Evolutionary conservation across 1,140 invertebrate genomes (phyloP).

Genomic region (Nasonia giraulti): DNA sequence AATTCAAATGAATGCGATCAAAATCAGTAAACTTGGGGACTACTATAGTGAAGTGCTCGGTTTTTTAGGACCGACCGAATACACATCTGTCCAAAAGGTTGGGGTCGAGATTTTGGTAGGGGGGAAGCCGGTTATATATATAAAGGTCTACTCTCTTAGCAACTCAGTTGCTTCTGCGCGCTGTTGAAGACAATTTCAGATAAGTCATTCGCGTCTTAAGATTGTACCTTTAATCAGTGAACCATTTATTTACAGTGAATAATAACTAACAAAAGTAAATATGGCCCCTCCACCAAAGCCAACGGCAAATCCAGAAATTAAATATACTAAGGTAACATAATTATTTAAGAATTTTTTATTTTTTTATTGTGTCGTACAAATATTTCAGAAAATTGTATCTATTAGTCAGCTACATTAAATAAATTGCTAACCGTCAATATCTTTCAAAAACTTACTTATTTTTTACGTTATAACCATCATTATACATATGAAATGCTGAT

Average conservation of each 20-base stretch:
- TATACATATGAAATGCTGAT: too few species aligned
- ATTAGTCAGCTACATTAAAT: too few species aligned
- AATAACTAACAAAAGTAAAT: neutral
- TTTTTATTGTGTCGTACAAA: too few species aligned
- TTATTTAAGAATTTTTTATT: neutral
- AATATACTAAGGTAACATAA: slow-evolving; percentile 61
- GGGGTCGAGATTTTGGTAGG: neutral
- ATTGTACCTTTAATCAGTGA: neutral
- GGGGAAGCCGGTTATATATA: slow-evolving; percentile 30
- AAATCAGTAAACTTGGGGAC: neutral
- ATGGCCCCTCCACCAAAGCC: slow-evolving; percentile 40
- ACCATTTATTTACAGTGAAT: neutral
- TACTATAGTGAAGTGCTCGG: too few species aligned
- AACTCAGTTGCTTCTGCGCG: neutral
- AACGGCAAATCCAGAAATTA: slow-evolving; percentile 55
- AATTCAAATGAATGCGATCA: neutral
- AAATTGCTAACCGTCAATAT: too few species aligned
- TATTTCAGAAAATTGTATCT: neutral
- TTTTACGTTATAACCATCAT: too few species aligned
- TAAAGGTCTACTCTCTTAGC: slow-evolving; percentile 17
- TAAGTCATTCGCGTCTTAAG: neutral
- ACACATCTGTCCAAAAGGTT: neutral
- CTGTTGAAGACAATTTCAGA: neutral
- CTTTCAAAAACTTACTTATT: too few species aligned
- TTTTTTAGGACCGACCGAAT: too few species aligned